A percentile compares a stretch with the other conserved stretches of the same genome.
phyloP scores from a whole-genome alignment of 2,797 vertebrate species.

The Sebastes dallii region DNA sequence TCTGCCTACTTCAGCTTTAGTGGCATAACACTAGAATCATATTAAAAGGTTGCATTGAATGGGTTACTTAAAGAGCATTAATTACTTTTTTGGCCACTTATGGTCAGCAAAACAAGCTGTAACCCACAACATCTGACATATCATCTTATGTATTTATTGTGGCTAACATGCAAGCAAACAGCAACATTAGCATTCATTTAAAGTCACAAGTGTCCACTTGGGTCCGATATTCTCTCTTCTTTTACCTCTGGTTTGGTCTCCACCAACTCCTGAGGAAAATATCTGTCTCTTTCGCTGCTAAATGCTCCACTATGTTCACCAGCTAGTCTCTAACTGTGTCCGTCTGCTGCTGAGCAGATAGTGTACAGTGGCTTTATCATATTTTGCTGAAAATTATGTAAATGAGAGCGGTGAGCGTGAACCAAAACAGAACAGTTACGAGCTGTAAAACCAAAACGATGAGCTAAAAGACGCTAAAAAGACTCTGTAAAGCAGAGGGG shows the following conservation, averaged over 20 bases:
- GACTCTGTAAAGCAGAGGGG: background rate
- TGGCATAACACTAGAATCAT: no score
- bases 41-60: no score
- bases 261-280: background rate
- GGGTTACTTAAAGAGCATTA: no score
- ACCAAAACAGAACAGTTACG: background rate
- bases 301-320: background rate
- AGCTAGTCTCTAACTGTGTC: background rate
- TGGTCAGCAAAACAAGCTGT: no score
- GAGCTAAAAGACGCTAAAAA: background rate
- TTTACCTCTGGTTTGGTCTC: background rate
- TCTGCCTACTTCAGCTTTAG: no score
- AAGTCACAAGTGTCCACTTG: background rate
- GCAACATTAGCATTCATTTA: no score
- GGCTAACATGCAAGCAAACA: background rate
- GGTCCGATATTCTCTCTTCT: background rate
- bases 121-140: no score
- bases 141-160: accelerated
- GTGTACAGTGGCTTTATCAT: background rate
- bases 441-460: background rate
- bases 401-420: background rate
- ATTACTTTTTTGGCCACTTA: no score
- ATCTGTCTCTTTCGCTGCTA: background rate
- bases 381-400: accelerated
- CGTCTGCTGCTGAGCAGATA: background rate